Conservation (phyloP, 2,888 invertebrate species). For the Cephonodes hylas region DNA sequence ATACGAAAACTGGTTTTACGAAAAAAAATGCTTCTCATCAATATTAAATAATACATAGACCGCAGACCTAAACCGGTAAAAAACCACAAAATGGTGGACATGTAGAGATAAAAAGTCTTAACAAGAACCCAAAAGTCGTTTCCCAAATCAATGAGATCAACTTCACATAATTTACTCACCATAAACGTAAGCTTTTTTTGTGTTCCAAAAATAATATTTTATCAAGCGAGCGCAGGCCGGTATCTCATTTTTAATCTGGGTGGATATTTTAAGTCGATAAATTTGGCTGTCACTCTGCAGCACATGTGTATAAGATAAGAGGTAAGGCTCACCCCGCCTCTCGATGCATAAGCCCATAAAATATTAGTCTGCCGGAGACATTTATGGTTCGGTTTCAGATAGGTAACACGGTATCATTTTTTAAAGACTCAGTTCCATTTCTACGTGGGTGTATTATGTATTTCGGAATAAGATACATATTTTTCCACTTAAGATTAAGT, state of each 20-base stretch:
- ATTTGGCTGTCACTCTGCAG: constrained; percentile 68
- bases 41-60: not conserved
- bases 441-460: constrained; percentile 8
- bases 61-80: not conserved
- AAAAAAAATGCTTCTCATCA: not conserved
- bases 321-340: constrained; percentile 55
- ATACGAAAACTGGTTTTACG: too few relatives aligned
- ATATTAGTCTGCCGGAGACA: constrained; percentile 77
- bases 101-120: not conserved
- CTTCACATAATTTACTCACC: constrained; percentile 37
- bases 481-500: not conserved
- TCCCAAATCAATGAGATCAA: constrained; percentile 26
- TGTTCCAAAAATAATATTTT: constrained; percentile 60
- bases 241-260: constrained; percentile 74
- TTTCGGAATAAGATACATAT: not conserved
- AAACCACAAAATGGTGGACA: not conserved
- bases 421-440: constrained; percentile 31
- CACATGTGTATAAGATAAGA: constrained; percentile 76
- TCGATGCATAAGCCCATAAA: constrained; percentile 66
- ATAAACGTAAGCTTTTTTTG: constrained; percentile 33
- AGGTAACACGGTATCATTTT: constrained; percentile 68
- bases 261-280: constrained; percentile 77
- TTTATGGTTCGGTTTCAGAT: constrained; percentile 71
- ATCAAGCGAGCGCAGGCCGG: constrained; percentile 45
- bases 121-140: constrained; percentile 31